A percentile compares a stretch with the other conserved stretches of the same genome.
These are phyloP conservation scores for Spheniscus humboldti DNA, from an alignment of 2,797 vertebrate species.

Conservation along the genomic window DNA sequence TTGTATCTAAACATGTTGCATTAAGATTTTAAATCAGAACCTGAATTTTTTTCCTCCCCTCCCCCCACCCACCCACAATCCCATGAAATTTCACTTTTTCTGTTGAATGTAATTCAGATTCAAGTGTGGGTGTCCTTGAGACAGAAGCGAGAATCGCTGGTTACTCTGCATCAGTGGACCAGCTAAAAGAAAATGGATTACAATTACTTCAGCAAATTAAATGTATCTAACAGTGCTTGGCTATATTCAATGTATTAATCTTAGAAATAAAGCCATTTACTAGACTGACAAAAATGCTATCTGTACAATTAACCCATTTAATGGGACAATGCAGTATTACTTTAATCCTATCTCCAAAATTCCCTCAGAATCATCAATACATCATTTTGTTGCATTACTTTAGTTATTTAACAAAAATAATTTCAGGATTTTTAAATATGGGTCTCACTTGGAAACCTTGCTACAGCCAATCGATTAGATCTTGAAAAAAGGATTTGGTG, in stretches of 20 bases:
- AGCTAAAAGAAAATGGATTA: constrained; percentile 74
- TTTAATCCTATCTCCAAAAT: background rate
- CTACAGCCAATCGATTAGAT: background rate
- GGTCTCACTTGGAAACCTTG: background rate
- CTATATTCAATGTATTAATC: constrained; percentile 13
- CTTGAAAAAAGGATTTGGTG: background rate
- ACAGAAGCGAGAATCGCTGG: constrained; percentile 88
- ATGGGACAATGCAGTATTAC: background rate
- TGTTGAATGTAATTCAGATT: constrained; percentile 94
- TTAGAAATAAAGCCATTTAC: background rate
- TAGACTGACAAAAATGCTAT: background rate
- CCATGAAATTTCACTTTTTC: constrained; percentile 87
- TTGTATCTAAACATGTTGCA: constrained; percentile 80
- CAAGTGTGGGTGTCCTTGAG: constrained; percentile 87
- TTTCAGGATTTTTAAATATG: background rate
- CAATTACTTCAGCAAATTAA: constrained; percentile 53
- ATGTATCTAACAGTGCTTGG: background rate
- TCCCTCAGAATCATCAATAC: background rate
- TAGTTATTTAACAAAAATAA: background rate
- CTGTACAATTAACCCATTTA: background rate
- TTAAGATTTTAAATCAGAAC: constrained; percentile 82
- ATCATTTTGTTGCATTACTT: background rate
- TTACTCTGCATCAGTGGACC: constrained; percentile 88
- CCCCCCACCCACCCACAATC: background rate
- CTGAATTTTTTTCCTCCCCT: constrained; percentile 72